Conservation (phyloP, 2,888 invertebrate species). For the Chesias legatella region DNA sequence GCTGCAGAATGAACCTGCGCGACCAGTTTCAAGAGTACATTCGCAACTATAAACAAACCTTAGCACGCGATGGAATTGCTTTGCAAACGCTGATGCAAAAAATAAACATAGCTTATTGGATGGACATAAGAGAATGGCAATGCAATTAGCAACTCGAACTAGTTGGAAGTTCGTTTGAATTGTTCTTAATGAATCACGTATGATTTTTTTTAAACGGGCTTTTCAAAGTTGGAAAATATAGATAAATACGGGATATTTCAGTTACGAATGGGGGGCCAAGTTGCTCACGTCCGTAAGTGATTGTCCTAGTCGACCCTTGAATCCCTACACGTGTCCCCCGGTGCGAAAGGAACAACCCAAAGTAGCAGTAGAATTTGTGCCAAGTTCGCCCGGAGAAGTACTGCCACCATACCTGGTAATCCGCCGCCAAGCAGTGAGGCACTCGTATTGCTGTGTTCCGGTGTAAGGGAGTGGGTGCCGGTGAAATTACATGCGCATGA, state of each 20-base stretch:
- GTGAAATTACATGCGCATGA: too few species aligned
- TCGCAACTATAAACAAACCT: slow-evolving; percentile 62
- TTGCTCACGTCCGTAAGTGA: too few species aligned
- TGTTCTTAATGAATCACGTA: neutral
- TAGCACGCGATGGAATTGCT: slow-evolving; percentile 62
- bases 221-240: slow-evolving; percentile 5
- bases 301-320: too few species aligned
- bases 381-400: too few species aligned
- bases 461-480: too few species aligned
- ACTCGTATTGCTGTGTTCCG: too few species aligned
- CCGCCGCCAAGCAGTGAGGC: too few species aligned
- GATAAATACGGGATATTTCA: slow-evolving; percentile 11
- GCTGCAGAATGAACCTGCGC: slow-evolving; percentile 55
- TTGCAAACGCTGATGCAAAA: slow-evolving; percentile 24
- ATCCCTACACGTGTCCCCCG: too few species aligned
- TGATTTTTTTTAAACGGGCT: neutral
- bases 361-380: too few species aligned
- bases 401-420: too few species aligned
- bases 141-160: slow-evolving; percentile 7
- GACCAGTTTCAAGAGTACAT: slow-evolving; percentile 57
- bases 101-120: slow-evolving; percentile 22
- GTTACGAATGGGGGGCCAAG: slow-evolving; percentile 13
- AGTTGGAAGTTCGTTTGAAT: too few species aligned
- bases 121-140: slow-evolving; percentile 12
- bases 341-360: too few species aligned